Percentiles rank a stretch among this genome's conserved stretches.
Evolutionary conservation across 2,888 invertebrate species (phyloP).

Genomic region (Drosophila anceps): DNA sequence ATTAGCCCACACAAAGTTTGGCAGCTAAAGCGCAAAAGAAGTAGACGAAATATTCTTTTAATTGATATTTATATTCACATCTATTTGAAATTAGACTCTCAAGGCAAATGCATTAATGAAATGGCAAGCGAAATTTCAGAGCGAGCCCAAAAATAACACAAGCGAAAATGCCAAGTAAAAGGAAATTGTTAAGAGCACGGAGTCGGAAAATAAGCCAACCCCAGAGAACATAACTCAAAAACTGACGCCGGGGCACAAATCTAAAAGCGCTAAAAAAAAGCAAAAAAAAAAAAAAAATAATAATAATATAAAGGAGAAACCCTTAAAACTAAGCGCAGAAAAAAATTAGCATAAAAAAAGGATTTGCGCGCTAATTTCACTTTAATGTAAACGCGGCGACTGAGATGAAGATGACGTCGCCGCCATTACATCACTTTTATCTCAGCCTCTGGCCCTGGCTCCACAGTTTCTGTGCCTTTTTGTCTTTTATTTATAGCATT

Average conservation of each 20-base stretch:
- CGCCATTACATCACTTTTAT: slow-evolving; percentile 80
- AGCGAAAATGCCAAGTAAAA: slow-evolving; percentile 41
- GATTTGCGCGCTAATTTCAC: slow-evolving; percentile 80
- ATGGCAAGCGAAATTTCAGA: slow-evolving; percentile 63
- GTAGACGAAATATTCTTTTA: not conserved
- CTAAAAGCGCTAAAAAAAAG: slow-evolving; percentile 21
- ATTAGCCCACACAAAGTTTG: not conserved
- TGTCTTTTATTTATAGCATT: slow-evolving; percentile 77
- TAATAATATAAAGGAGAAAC: slow-evolving; percentile 26
- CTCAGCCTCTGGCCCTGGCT: slow-evolving; percentile 21
- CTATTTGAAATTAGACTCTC: slow-evolving; percentile 14
- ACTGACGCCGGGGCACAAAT: slow-evolving; percentile 54
- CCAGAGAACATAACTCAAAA: slow-evolving; percentile 72
- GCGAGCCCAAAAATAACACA: slow-evolving; percentile 71
- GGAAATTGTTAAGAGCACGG: slow-evolving; percentile 71
- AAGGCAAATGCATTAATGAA: slow-evolving; percentile 44
- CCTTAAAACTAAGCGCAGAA: slow-evolving; percentile 39
- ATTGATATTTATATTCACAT: slow-evolving; percentile 11
- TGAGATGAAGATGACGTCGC: slow-evolving; percentile 63
- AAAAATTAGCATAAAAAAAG: slow-evolving; percentile 79
- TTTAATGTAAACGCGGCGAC: slow-evolving; percentile 71
- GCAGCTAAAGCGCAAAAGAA: not conserved
- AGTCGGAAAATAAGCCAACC: slow-evolving; percentile 74
- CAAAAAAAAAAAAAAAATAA: not conserved
- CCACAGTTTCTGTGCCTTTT: slow-evolving; percentile 23